Conservation (phyloP, 2,113 vertebrate genomes). For the Elephas maximus region DNA sequence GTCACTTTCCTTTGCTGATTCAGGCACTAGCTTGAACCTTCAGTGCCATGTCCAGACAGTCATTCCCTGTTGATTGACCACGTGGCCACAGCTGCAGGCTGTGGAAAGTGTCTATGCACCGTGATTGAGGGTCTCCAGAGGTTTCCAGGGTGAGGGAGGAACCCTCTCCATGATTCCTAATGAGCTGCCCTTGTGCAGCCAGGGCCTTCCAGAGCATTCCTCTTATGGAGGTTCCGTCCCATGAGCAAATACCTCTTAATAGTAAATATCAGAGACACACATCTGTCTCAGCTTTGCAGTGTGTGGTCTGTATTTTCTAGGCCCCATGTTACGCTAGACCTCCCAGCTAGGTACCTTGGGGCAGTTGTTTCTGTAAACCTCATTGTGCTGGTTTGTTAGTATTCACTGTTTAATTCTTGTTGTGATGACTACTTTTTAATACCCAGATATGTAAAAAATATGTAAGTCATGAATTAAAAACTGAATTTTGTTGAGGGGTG, state of each 20-base stretch:
- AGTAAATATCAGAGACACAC: accelerated
- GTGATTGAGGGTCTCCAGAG: neutral
- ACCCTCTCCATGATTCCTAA: accelerated
- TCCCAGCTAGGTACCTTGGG: neutral
- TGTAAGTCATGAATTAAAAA: neutral
- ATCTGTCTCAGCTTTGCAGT: neutral
- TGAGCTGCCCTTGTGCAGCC: neutral
- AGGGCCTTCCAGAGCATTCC: neutral
- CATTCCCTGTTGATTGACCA: neutral
- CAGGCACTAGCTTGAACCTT: neutral
- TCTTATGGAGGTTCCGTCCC: neutral
- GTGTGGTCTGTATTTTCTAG: neutral
- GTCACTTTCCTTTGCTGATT: neutral
- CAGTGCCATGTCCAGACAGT: neutral
- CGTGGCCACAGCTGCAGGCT: neutral
- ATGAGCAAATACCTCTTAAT: neutral
- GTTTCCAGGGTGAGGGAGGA: neutral
- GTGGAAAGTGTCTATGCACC: neutral
- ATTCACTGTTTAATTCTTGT: neutral
- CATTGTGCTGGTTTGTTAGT: neutral
- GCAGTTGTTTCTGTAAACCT: neutral
- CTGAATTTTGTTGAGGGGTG: neutral
- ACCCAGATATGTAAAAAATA: neutral
- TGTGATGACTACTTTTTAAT: neutral
- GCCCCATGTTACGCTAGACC: accelerated